phyloP scores from a whole-genome alignment of 2,888 invertebrate species.

The Altica lythri region DNA sequence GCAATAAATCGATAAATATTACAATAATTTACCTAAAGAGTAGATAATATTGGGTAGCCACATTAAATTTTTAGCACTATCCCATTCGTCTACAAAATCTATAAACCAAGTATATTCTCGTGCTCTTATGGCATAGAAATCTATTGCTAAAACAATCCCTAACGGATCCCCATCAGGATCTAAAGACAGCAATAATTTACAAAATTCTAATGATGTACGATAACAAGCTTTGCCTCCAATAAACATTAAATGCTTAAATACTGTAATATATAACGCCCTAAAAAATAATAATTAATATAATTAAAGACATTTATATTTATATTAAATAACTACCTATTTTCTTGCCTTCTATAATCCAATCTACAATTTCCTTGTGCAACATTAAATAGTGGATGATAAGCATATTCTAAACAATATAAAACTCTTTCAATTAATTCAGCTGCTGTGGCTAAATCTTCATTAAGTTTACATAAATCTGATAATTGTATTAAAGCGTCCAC shows the following conservation, averaged over 20 bases:
- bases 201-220: constrained; percentile 85
- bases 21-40: constrained; percentile 56
- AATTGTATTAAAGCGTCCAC: constrained; percentile 80
- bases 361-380: constrained; percentile 74
- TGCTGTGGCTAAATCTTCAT: constrained; percentile 78
- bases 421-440: constrained; percentile 80
- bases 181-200: constrained; percentile 78
- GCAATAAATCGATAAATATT: no score
- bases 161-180: constrained; percentile 78
- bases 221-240: constrained; percentile 81
- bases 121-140: constrained; percentile 80
- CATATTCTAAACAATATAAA: constrained; percentile 75
- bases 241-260: constrained; percentile 80
- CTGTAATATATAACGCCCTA: constrained; percentile 76
- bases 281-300: constrained; percentile 32
- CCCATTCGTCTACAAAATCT: constrained; percentile 61
- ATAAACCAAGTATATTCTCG: constrained; percentile 73
- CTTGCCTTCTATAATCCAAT: constrained; percentile 77
- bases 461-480: constrained; percentile 77
- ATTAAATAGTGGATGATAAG: constrained; percentile 81
- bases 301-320: no score
- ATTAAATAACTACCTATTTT: constrained; percentile 71
- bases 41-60: constrained; percentile 89
- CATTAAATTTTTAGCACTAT: constrained; percentile 68
- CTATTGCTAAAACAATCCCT: constrained; percentile 76